phyloP scores from a whole-genome alignment of 1,140 invertebrate genomes.

The Lysiphlebus fabarum region DNA sequence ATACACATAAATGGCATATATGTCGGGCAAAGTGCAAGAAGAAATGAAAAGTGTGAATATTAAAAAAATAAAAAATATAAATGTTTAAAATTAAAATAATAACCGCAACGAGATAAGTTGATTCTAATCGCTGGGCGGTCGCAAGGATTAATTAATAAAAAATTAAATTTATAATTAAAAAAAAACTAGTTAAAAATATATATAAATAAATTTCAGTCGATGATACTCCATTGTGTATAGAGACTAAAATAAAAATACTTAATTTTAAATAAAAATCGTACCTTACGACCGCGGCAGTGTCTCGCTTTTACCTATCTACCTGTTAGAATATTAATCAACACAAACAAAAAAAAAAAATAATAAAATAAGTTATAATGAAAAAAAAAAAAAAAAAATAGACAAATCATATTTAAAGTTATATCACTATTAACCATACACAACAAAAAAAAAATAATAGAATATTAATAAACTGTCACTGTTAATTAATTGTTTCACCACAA shows the following conservation, averaged over 20 bases:
- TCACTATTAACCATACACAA: slow-evolving; percentile 6
- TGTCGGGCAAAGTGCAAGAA: slow-evolving; percentile 19
- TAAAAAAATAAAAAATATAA: no score
- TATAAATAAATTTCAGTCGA: slow-evolving; percentile 14
- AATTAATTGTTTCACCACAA: slow-evolving; percentile 15
- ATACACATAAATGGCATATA: no score
- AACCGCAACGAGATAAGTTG: slow-evolving; percentile 13
- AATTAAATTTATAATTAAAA: no score
- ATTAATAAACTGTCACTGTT: slow-evolving; percentile 12
- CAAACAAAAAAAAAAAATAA: not conserved
- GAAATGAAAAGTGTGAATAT: no score
- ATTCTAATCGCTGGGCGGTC: slow-evolving; percentile 17
- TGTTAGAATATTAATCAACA: slow-evolving; percentile 11
- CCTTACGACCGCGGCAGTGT: slow-evolving; percentile 19
- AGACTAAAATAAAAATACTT: slow-evolving; percentile 9
- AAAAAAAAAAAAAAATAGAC: not conserved
- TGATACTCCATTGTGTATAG: slow-evolving; percentile 19
- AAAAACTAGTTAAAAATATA: not conserved
- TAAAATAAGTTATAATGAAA: no score
- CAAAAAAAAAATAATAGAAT: not conserved
- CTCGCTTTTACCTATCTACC: slow-evolving; percentile 16
- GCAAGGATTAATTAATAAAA: slow-evolving; percentile 7
- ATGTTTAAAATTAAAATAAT: not conserved
- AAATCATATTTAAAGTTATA: slow-evolving; percentile 4
- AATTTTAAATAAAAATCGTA: slow-evolving; percentile 13